These are phyloP conservation scores for Acanthornis magna DNA, from an alignment of 2,797 vertebrate genomes.

Conservation along the genomic window DNA sequence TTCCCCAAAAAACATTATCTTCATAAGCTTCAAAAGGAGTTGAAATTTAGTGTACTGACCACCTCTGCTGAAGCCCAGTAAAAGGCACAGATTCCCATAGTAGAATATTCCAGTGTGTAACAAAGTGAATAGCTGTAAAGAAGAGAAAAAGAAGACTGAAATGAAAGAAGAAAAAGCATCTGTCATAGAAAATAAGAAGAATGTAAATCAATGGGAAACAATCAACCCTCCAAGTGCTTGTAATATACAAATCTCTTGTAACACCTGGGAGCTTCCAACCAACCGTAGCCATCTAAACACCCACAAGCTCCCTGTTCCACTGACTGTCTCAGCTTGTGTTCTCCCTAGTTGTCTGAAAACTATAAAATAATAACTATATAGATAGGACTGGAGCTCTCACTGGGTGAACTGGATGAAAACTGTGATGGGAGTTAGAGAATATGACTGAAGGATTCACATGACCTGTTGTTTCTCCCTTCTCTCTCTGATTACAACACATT, in stretches of 20 bases:
- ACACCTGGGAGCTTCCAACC: background rate
- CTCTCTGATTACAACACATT: background rate
- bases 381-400: background rate
- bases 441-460: background rate
- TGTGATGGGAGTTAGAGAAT: background rate
- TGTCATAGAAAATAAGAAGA: background rate
- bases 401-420: background rate
- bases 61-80: background rate
- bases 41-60: background rate
- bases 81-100: background rate
- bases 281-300: rapidly evolving
- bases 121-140: background rate
- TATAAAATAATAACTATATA: background rate
- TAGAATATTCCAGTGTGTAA: background rate
- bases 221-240: background rate
- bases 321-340: background rate
- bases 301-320: background rate
- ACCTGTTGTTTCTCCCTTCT: background rate
- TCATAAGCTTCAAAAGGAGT: background rate
- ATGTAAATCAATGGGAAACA: background rate
- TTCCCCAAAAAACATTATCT: background rate
- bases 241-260: background rate
- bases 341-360: background rate
- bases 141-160: background rate
- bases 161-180: background rate